Percentiles rank a stretch among this genome's conserved stretches.
Evolutionary conservation across 2,797 vertebrate species (phyloP).

Genomic region (Dryobates pubescens): DNA sequence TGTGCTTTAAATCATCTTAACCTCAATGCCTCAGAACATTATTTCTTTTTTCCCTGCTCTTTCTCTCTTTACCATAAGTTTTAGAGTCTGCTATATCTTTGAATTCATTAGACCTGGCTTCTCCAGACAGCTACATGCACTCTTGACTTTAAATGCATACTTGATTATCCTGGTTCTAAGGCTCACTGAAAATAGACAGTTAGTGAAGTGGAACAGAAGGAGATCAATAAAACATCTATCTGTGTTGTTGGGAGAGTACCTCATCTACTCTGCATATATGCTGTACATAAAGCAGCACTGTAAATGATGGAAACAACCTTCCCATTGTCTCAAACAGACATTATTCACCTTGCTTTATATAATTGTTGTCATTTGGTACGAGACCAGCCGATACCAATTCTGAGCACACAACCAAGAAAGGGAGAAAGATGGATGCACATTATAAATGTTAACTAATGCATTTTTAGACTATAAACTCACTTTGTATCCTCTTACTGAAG

Average conservation of each 20-base stretch:
- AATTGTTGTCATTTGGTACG: neutral
- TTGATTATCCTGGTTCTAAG: neutral
- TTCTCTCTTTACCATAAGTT: neutral
- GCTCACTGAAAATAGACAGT: neutral
- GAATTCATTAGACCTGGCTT: neutral
- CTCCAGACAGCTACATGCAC: neutral
- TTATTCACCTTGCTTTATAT: neutral
- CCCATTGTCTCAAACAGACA: neutral
- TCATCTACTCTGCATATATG: neutral
- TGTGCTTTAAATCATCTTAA: neutral
- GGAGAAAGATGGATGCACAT: neutral
- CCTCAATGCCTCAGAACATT: neutral
- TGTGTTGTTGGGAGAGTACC: neutral
- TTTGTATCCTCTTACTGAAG: neutral
- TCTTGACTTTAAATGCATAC: neutral
- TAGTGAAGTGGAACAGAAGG: neutral
- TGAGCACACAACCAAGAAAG: neutral
- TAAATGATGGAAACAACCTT: neutral
- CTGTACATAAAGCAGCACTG: neutral
- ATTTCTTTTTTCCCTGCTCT: neutral
- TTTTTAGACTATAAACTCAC: neutral
- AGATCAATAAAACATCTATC: slow-evolving; percentile 40
- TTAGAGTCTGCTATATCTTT: neutral
- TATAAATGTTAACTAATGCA: neutral
- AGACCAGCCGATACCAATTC: neutral